These are phyloP conservation scores for Nycteola revayana DNA, from an alignment of 2,888 invertebrate genomes.

Conservation along the genomic window DNA sequence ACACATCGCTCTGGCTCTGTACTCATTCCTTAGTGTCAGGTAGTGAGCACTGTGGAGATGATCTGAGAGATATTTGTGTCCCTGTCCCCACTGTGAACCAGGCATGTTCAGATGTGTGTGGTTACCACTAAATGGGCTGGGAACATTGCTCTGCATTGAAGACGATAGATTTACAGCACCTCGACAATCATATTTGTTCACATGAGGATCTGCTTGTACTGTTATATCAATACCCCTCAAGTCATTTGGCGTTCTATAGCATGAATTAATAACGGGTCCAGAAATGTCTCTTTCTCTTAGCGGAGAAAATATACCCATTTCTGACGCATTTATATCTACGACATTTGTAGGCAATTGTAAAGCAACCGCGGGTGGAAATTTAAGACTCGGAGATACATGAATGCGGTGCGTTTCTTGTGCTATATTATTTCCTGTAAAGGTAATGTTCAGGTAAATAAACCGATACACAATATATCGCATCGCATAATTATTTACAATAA, in stretches of 20 bases:
- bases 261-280: slow-evolving; percentile 81
- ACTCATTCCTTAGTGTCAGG: slow-evolving; percentile 77
- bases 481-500: no score
- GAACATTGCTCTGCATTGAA: slow-evolving; percentile 89
- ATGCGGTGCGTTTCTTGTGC: slow-evolving; percentile 71
- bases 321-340: slow-evolving; percentile 83
- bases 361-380: slow-evolving; percentile 77
- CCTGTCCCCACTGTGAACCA: slow-evolving; percentile 87
- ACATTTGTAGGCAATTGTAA: slow-evolving; percentile 84
- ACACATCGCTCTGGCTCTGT: slow-evolving; percentile 46
- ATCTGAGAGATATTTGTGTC: slow-evolving; percentile 86
- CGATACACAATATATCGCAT: no score
- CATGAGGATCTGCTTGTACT: slow-evolving; percentile 77
- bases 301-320: slow-evolving; percentile 85
- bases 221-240: slow-evolving; percentile 53
- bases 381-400: slow-evolving; percentile 69
- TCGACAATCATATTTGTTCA: slow-evolving; percentile 86
- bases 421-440: slow-evolving; percentile 39
- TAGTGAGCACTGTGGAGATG: slow-evolving; percentile 86
- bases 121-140: slow-evolving; percentile 84
- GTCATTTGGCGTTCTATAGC: slow-evolving; percentile 50
- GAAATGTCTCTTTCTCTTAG: slow-evolving; percentile 84
- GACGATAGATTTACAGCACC: slow-evolving; percentile 85
- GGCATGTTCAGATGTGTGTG: slow-evolving; percentile 89
- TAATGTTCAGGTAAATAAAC: no score